Conservation (phyloP, 1,140 invertebrate genomes). For the Drosophila watanabei region DNA sequence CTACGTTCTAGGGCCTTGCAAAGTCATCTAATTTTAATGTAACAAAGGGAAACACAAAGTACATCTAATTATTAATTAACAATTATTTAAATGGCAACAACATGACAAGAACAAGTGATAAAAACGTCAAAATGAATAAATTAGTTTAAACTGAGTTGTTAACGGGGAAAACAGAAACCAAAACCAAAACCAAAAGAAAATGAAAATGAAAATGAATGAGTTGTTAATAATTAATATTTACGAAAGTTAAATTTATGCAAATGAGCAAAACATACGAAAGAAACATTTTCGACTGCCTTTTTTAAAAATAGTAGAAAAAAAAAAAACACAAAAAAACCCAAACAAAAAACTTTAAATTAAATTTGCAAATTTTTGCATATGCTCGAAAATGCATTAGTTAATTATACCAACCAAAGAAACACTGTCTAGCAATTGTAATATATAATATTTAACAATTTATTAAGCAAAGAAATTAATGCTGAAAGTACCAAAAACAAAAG, state of each 20-base stretch:
- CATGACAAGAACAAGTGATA: slow-evolving; percentile 68
- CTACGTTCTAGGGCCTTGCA: slow-evolving; percentile 61
- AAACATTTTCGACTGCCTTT: slow-evolving; percentile 82
- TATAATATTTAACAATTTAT: slow-evolving; percentile 61
- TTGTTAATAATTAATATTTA: slow-evolving; percentile 68
- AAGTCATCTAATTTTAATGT: slow-evolving; percentile 73
- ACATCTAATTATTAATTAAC: slow-evolving; percentile 70
- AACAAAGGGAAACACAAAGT: slow-evolving; percentile 83
- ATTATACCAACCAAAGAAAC: slow-evolving; percentile 44
- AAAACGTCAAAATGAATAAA: slow-evolving; percentile 57
- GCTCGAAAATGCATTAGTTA: slow-evolving; percentile 74
- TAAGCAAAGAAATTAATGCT: slow-evolving; percentile 68
- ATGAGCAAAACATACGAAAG: slow-evolving; percentile 59
- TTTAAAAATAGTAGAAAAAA: slow-evolving; percentile 64
- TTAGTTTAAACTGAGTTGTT: slow-evolving; percentile 68
- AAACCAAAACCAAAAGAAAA: slow-evolving; percentile 28
- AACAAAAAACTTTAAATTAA: slow-evolving; percentile 56
- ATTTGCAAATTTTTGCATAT: slow-evolving; percentile 66
- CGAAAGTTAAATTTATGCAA: slow-evolving; percentile 52
- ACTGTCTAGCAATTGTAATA: slow-evolving; percentile 55
- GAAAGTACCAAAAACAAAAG: slow-evolving; percentile 67
- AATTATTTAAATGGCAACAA: slow-evolving; percentile 51
- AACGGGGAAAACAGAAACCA: slow-evolving; percentile 27
- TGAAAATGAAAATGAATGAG: slow-evolving; percentile 52
- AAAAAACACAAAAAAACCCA: slow-evolving; percentile 30